Percentiles rank a stretch among this genome's conserved stretches.
phyloP scores from a whole-genome alignment of 2,797 vertebrate genomes.

The Coluber constrictor region DNA sequence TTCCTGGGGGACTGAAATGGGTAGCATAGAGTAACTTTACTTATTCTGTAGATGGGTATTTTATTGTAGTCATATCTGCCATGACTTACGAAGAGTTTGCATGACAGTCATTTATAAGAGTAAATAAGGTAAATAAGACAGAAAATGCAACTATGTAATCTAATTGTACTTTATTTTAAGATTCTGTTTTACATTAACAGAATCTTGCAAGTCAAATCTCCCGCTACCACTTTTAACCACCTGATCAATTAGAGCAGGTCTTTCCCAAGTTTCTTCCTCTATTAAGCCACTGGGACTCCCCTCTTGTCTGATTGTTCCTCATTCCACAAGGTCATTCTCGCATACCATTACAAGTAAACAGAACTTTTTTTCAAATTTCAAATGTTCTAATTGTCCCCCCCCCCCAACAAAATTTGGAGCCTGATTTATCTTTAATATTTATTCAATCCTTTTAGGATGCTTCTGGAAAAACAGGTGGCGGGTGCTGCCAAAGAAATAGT shows the following conservation, averaged over 20 bases:
- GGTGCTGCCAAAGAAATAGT: conserved; percentile 60
- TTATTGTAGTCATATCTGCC: not conserved
- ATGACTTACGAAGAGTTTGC: not conserved
- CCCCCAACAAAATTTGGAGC: not conserved
- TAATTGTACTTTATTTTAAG: not conserved
- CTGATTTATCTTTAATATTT: not conserved
- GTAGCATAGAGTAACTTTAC: not conserved
- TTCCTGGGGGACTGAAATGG: not conserved
- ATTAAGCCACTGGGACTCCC: not conserved
- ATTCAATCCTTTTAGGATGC: conserved; percentile 58
- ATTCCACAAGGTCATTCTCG: not conserved
- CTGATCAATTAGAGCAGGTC: not conserved
- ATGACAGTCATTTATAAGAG: not conserved
- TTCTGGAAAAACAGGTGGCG: conserved; percentile 56
- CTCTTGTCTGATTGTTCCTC: not conserved
- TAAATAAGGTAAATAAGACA: not conserved
- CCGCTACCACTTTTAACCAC: not conserved
- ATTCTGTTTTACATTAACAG: not conserved
- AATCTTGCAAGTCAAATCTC: not conserved
- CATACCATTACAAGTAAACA: not conserved
- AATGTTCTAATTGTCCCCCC: not conserved
- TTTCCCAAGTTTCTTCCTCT: not conserved
- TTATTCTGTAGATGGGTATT: not conserved
- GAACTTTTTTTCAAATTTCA: not conserved
- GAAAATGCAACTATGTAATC: not conserved